Base-by-base conservation (phyloP, 2,113 vertebrate species). In the Mesocricetus auratus region DNA sequence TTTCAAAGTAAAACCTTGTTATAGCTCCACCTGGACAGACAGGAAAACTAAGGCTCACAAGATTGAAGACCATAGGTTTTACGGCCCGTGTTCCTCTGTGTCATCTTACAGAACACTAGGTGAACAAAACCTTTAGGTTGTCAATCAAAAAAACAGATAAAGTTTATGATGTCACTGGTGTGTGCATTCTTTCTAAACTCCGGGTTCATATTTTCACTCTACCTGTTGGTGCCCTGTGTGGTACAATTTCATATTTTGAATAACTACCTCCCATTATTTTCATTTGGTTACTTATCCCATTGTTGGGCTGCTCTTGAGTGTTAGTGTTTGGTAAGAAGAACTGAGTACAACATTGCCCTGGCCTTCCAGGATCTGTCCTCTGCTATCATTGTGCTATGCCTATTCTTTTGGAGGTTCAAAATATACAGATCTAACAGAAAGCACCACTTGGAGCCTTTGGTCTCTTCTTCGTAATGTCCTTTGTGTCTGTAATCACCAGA, bases 351-450 rank as follows among this genome's bases (percentile, higher is more conserved):
- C 19, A 39, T 39, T n/a, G 5, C 3, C 9, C 13, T 75, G 31
- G 11, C 13, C 58, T 86, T 1, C 8, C 22, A 11, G 13, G 24
- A 4, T 16, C 8, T 8, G 9, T 2, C 17, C 7, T 22, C 13
- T 10, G 17, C 2, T 50, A 58, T 86, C 3, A 6, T 68, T 2
- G 31, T 16, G 22, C 73, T 56, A 2, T 13, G 12, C 1, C 26
- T 71, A 10, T 85, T 53, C 15, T 21, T 5, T 56, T 16, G 21
- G 50, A 68, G 10, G 36, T 3, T 78, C 0, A 36, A 33, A 33
- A 56, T 79, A 33, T 39, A 26, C 39, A 9, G 12, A 64, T 36
- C 9, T 26, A 60, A 29, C 24, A 31, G 31, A 36, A 5, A 21
- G 75, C 7, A 16, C 2, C 22, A 13, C 19, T 58, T 47, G 2